Percentiles rank a stretch among this genome's conserved stretches.
These are phyloP conservation scores for Polyergus mexicanus DNA, from an alignment of 1,140 invertebrate genomes.

Conservation along the genomic window DNA sequence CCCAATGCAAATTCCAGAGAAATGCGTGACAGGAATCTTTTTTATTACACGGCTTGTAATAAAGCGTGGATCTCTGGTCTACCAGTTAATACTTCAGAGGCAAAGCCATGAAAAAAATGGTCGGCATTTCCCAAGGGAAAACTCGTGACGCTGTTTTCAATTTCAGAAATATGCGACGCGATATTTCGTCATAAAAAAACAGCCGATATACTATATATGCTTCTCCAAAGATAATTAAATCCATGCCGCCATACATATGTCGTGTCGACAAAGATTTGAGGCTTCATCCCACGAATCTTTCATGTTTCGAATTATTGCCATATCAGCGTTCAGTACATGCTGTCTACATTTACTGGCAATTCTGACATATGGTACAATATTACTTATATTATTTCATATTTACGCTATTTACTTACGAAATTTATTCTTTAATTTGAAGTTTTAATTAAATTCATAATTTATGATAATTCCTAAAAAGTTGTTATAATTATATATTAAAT, in stretches of 20 bases:
- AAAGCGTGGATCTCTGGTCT: constrained; percentile 23
- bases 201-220: neutral
- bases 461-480: neutral
- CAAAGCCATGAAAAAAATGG: constrained; percentile 28
- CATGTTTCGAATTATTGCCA: constrained; percentile 15
- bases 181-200: constrained; percentile 32
- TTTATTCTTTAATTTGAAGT: neutral
- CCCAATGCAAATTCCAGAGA: neutral
- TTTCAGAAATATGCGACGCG: constrained; percentile 40
- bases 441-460: neutral
- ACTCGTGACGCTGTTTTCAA: constrained; percentile 29
- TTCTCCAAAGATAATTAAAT: constrained; percentile 34
- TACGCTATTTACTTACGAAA: neutral
- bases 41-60: constrained; percentile 32
- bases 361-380: neutral
- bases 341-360: neutral
- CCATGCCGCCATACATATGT: neutral
- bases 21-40: neutral
- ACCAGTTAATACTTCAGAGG: constrained; percentile 29
- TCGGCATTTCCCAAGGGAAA: constrained; percentile 6
- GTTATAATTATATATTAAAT: neutral
- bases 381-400: neutral
- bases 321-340: neutral
- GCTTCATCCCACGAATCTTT: neutral
- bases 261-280: constrained; percentile 4